Base-by-base conservation (phyloP, 2,113 vertebrate genomes). In the Datnioides undecimradiatus region DNA sequence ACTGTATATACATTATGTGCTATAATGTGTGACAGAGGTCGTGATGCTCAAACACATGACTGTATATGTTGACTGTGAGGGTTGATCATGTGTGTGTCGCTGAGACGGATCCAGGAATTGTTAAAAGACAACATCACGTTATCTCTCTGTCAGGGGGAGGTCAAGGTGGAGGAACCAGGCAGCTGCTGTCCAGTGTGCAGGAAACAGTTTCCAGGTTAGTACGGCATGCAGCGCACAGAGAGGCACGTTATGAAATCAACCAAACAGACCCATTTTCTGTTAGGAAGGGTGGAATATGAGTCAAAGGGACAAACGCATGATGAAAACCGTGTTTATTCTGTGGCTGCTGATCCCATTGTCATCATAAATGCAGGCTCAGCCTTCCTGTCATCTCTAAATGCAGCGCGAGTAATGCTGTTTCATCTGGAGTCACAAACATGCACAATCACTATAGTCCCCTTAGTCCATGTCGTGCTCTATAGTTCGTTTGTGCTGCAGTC, bases 171-270 rank as follows among this genome's bases (percentile, higher is more conserved):
- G 86, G 96, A 97, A 62, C 92, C 95, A 0, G 95, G 91, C 27
- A 90, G 83, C 80, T 98, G 97, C 83, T 98, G 97, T 83, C 96
- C 96, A 0, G 86, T 94, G 27, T 98, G 97, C 72, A 94, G 84
- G 64, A 93, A 79, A 62, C 86, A 90, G 41, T 88, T 93, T 74
- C 88, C 80, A 17, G 95, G 96, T 97, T 82, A 9, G 93, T 67
- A 8, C 16, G 65, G n/a, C 13, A 71, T 1, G 23, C 36, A 45
- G 3, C n/a, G 33, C 3, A 11, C 29, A n/a, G 13, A 21, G 21
- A 36, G 63, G 23, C 51, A 52, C 34, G 19, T 27, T 51, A 5
- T 6, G 13, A 33, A 23, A 62, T 25, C 19, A 2, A 43, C 13
- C n/a, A 16, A 25, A 57, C 1, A 54, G 23, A 49, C 19, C n/a